Evolutionary conservation across 2,797 vertebrate genomes (phyloP).

Genomic region (Tiaroga cobitis): DNA sequence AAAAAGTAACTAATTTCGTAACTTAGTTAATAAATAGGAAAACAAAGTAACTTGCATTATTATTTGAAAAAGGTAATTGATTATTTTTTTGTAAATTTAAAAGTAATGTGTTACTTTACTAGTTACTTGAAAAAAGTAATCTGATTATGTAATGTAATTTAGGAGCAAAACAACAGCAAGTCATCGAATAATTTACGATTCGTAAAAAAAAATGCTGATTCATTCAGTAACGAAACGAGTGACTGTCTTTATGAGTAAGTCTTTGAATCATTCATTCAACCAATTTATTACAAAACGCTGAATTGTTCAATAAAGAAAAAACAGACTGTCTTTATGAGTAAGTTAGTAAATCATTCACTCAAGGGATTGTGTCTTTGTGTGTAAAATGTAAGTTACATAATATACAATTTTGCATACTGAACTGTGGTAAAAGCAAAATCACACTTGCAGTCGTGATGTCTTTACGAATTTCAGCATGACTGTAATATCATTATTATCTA

Average conservation of each 20-base stretch:
- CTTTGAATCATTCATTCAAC: constrained; percentile 4
- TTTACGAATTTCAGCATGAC: neutral
- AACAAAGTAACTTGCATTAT: too few relatives aligned
- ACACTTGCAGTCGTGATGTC: neutral
- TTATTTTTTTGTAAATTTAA: too few relatives aligned
- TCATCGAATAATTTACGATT: neutral
- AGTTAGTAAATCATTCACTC: neutral
- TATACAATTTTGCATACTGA: neutral
- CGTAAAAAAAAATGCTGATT: neutral
- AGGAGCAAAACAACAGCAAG: neutral
- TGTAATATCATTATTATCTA: neutral
- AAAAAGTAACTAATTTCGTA: neutral
- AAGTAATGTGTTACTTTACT: too few relatives aligned
- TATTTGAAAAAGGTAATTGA: too few relatives aligned
- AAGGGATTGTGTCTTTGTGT: neutral
- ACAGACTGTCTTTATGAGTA: neutral
- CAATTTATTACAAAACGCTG: neutral
- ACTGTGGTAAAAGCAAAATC: neutral
- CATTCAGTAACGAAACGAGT: neutral
- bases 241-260: neutral
- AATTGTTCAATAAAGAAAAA: neutral
- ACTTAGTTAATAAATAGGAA: neutral
- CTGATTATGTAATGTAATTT: neutral
- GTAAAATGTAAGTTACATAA: neutral
- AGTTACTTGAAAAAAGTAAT: too few relatives aligned